phyloP scores from a whole-genome alignment of 2,888 invertebrate genomes.

The Pecten maximus region DNA sequence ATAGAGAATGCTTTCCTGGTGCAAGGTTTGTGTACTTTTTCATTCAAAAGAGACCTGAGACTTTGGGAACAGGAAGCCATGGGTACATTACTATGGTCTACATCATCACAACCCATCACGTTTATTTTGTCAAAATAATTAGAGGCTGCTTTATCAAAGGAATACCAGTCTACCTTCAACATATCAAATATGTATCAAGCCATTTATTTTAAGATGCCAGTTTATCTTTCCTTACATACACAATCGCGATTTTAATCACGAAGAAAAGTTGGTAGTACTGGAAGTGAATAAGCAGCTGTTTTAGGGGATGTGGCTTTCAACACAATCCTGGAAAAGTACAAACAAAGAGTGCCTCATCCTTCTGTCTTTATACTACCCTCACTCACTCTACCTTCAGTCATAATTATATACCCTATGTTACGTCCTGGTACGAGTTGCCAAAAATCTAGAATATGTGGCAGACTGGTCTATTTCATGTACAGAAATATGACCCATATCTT shows the following conservation, averaged over 20 bases:
- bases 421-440: neutral
- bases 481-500: neutral
- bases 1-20: neutral
- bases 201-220: conserved; percentile 13
- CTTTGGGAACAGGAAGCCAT: neutral
- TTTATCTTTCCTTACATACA: conserved; percentile 18
- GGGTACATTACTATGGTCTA: neutral
- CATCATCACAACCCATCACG: neutral
- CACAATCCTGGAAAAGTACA: conserved; percentile 16
- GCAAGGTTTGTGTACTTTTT: conserved; percentile 17
- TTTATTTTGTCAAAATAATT: conserved; percentile 35
- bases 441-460: conserved; percentile 33
- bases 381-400: neutral
- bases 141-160: neutral
- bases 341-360: neutral
- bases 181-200: conserved; percentile 13
- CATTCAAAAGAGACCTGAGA: neutral
- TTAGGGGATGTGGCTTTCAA: conserved; percentile 21
- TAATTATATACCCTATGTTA: neutral
- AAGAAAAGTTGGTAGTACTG: neutral
- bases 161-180: neutral
- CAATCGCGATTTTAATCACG: conserved; percentile 5
- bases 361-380: neutral
- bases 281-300: neutral
- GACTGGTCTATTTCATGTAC: conserved; percentile 23